Conservation (phyloP, 2,888 invertebrate genomes). For the Myopa testacea region DNA sequence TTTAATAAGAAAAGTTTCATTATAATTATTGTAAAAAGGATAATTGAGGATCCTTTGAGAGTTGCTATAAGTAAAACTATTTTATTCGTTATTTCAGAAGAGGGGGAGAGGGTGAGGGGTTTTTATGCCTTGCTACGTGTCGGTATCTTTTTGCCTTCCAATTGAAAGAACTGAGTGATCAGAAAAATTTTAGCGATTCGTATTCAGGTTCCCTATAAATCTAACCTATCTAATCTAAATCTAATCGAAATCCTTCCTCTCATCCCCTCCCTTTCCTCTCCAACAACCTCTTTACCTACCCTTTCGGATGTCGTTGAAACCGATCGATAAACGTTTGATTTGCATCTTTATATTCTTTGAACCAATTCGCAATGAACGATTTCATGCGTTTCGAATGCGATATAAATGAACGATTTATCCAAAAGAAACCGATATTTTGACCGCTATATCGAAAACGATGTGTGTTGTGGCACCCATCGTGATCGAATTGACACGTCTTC, state of each 20-base stretch:
- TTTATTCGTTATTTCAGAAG: no score
- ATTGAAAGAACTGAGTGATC: no score
- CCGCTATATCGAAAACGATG: constrained; percentile 59
- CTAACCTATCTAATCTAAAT: no score
- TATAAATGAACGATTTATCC: constrained; percentile 62
- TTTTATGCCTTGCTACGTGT: no score
- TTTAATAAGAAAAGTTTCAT: no score
- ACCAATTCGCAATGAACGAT: constrained; percentile 63
- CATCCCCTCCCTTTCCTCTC: background rate
- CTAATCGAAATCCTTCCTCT: background rate
- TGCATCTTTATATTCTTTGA: constrained; percentile 61
- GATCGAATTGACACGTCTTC: constrained; percentile 61
- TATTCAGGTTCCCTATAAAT: no score
- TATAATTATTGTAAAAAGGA: no score
- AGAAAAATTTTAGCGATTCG: no score
- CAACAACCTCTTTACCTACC: constrained; percentile 50
- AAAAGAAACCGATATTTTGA: constrained; percentile 65
- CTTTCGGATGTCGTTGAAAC: constrained; percentile 58
- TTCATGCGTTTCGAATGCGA: constrained; percentile 64
- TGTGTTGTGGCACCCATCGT: constrained; percentile 64
- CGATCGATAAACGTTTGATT: constrained; percentile 61
- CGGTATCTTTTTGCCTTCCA: no score
- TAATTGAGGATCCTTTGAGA: no score
- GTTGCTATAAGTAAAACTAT: no score
- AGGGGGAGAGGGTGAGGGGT: no score